Conservation (phyloP, 2,888 invertebrate species). For the Lasiommata megera region DNA sequence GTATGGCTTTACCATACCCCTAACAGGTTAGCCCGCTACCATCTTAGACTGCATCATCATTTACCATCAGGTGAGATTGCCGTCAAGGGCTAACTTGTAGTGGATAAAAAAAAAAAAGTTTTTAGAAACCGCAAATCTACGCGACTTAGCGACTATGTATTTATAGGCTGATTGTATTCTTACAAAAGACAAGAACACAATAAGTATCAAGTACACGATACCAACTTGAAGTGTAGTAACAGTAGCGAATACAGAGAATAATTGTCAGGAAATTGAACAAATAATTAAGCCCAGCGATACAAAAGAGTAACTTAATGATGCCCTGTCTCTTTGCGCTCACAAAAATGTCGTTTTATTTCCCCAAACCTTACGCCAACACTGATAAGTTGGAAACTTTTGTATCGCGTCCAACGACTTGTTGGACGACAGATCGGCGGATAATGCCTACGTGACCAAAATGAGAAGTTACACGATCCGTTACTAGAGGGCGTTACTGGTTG, state of each 20-base stretch:
- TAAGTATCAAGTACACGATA: background rate
- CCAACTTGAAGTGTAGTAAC: background rate
- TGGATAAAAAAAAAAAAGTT: too few species aligned
- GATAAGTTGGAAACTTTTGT: slow-evolving; percentile 33
- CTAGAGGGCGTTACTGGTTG: slow-evolving; percentile 32
- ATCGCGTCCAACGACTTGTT: slow-evolving; percentile 25
- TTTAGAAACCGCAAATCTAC: too few species aligned
- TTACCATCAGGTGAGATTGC: too few species aligned
- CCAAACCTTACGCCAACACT: slow-evolving; percentile 32
- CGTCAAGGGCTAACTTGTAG: too few species aligned
- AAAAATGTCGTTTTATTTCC: slow-evolving; percentile 36
- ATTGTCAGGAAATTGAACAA: slow-evolving; percentile 17
- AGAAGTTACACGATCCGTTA: slow-evolving; percentile 13
- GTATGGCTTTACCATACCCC: too few species aligned
- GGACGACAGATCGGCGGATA: slow-evolving; percentile 29
- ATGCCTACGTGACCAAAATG: slow-evolving; percentile 25
- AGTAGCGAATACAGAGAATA: background rate
- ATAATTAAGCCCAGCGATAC: slow-evolving; percentile 25
- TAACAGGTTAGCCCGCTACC: too few species aligned
- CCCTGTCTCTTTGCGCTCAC: slow-evolving; percentile 30
- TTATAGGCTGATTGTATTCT: too few species aligned
- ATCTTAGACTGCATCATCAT: too few species aligned
- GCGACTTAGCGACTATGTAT: too few species aligned
- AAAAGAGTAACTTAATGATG: slow-evolving; percentile 32
- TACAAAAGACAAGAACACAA: background rate